Conservation (phyloP, 64 coral and sea anemone genomes). For the Cladopsammia gracilis region DNA sequence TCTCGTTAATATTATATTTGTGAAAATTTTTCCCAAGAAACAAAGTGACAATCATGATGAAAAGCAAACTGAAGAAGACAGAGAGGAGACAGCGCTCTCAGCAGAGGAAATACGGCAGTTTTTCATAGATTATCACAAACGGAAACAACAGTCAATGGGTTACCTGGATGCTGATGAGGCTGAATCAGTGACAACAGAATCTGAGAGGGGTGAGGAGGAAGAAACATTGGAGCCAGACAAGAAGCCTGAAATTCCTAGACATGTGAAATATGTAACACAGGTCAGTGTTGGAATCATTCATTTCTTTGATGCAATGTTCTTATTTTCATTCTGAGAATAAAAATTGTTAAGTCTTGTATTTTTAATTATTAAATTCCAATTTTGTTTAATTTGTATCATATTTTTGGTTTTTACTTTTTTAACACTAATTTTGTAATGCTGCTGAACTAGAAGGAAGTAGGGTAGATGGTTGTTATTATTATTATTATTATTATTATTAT, state of each 20-base stretch:
- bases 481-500: too few relatives aligned
- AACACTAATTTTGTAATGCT: too few relatives aligned
- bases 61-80: neutral
- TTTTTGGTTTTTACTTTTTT: too few relatives aligned
- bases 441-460: too few relatives aligned
- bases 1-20: neutral
- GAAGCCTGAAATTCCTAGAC: constrained; percentile 74
- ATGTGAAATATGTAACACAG: constrained; percentile 84
- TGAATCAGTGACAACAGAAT: neutral
- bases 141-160: constrained; percentile 83
- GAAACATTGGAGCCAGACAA: constrained; percentile 70
- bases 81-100: neutral
- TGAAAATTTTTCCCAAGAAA: neutral
- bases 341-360: too few relatives aligned
- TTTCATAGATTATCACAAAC: constrained; percentile 82
- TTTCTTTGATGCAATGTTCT: too few relatives aligned
- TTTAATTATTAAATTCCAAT: too few relatives aligned
- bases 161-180: constrained; percentile 50
- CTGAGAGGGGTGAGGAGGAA: neutral
- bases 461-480: too few relatives aligned
- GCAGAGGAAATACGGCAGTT: constrained; percentile 61
- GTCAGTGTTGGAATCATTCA: neutral
- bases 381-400: too few relatives aligned
- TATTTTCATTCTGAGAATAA: too few relatives aligned
- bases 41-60: neutral